These are phyloP conservation scores for Trichacis sp. DNA, from an alignment of 2,888 invertebrate genomes.

Conservation along the genomic window DNA sequence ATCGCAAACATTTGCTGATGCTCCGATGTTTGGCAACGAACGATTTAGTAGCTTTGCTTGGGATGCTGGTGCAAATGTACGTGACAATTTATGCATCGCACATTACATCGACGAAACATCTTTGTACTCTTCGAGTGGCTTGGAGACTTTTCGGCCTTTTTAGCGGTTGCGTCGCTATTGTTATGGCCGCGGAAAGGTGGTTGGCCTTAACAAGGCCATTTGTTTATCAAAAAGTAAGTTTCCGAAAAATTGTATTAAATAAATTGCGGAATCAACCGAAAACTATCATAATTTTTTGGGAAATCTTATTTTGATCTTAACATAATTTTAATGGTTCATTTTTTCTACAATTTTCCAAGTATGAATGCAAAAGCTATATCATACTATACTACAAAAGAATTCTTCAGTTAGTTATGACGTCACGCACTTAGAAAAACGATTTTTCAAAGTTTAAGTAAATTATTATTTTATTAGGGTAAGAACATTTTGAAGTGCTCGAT, in stretches of 20 bases:
- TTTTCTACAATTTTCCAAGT: no score
- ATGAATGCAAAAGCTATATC: no score
- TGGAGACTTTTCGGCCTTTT: slow-evolving; percentile 87
- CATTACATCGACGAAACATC: slow-evolving; percentile 68
- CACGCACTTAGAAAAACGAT: no score
- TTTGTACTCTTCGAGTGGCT: slow-evolving; percentile 78
- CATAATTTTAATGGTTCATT: no score
- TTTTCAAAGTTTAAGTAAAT: no score
- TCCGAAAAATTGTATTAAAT: background rate
- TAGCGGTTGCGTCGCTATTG: slow-evolving; percentile 88
- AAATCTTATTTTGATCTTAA: no score
- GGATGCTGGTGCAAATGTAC: slow-evolving; percentile 81
- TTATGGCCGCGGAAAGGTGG: slow-evolving; percentile 90
- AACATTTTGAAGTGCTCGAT: no score
- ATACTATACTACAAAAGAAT: no score
- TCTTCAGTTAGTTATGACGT: no score
- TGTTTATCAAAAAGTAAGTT: slow-evolving; percentile 85
- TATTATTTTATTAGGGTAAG: no score
- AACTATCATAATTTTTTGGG: no score
- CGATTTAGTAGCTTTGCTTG: slow-evolving; percentile 83
- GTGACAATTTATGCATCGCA: slow-evolving; percentile 70
- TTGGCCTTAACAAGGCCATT: slow-evolving; percentile 88
- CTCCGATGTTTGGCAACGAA: slow-evolving; percentile 82
- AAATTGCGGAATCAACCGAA: slow-evolving; percentile 8
- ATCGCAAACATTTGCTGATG: slow-evolving; percentile 85